A percentile compares a stretch with the other conserved stretches of the same genome.
Conservation (phyloP, 2,888 invertebrate genomes). For the Mesorhabditis belari region DNA sequence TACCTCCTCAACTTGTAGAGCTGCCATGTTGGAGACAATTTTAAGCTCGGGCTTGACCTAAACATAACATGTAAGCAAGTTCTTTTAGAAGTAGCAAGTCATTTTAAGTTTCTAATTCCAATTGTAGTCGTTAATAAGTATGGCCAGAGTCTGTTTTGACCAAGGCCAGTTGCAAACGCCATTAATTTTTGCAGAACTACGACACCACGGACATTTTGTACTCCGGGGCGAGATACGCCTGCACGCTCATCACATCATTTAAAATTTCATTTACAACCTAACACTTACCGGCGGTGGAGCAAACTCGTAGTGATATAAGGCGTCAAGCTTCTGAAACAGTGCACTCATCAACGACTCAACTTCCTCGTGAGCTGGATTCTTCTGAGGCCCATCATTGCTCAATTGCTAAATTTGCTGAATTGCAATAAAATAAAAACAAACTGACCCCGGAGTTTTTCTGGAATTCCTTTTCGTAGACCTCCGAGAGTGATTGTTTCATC, state of each 20-base stretch:
- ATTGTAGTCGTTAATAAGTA: background rate
- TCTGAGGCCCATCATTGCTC: background rate
- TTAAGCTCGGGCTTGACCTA: conserved; percentile 72
- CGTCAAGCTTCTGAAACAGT: conserved; percentile 79
- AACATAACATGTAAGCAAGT: background rate
- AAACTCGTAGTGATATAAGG: conserved; percentile 85
- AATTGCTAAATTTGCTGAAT: conserved; percentile 4
- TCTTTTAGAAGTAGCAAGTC: background rate
- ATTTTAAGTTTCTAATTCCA: background rate
- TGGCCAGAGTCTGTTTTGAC: background rate
- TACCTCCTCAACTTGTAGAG: conserved; percentile 80
- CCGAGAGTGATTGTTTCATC: conserved; percentile 81
- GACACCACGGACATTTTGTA: background rate
- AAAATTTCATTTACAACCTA: background rate
- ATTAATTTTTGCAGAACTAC: background rate
- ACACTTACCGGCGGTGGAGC: conserved; percentile 65
- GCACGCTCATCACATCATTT: background rate
- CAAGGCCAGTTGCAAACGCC: background rate
- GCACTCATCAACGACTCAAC: conserved; percentile 70
- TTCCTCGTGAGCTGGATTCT: conserved; percentile 65
- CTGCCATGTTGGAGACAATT: conserved; percentile 81
- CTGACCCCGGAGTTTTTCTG: conserved; percentile 58
- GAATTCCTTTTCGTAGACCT: conserved; percentile 76
- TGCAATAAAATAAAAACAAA: background rate
- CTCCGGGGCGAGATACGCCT: background rate